Evolutionary conservation across 2,797 vertebrate genomes (phyloP).

Genomic region (Anguilla marmorata): DNA sequence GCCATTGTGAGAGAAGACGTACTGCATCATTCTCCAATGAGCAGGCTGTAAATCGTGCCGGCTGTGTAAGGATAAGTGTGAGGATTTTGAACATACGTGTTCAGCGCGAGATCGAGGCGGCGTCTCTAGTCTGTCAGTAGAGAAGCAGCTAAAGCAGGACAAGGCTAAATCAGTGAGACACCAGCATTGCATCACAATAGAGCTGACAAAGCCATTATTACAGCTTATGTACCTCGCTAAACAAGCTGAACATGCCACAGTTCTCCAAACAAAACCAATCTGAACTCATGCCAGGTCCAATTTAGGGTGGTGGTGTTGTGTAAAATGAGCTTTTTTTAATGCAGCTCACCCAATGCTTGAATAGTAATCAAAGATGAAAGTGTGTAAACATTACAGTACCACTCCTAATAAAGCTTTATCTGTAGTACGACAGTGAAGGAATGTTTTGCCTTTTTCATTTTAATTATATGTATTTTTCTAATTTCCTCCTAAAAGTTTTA

Average conservation of each 20-base stretch:
- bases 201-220: conserved; percentile 28
- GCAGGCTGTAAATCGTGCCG: neutral
- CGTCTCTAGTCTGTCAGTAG: neutral
- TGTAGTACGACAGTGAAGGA: neutral
- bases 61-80: neutral
- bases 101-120: neutral
- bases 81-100: neutral
- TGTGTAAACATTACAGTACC: neutral
- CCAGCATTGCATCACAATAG: neutral
- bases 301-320: conserved; percentile 2
- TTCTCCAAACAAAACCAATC: conserved; percentile 33
- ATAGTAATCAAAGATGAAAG: conserved; percentile 5
- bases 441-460: neutral
- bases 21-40: neutral
- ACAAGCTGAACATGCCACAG: conserved; percentile 14
- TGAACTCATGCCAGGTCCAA: conserved; percentile 30
- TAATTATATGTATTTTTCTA: neutral
- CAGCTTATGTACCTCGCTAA: conserved; percentile 13
- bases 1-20: neutral
- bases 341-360: neutral
- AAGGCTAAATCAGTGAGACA: conserved; percentile 10
- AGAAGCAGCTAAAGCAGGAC: neutral
- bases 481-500: neutral
- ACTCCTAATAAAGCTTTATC: neutral
- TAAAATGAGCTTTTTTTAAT: conserved; percentile 22